Conservation (phyloP, 2,113 vertebrate genomes). For the Ictidomys tridecemlineatus region DNA sequence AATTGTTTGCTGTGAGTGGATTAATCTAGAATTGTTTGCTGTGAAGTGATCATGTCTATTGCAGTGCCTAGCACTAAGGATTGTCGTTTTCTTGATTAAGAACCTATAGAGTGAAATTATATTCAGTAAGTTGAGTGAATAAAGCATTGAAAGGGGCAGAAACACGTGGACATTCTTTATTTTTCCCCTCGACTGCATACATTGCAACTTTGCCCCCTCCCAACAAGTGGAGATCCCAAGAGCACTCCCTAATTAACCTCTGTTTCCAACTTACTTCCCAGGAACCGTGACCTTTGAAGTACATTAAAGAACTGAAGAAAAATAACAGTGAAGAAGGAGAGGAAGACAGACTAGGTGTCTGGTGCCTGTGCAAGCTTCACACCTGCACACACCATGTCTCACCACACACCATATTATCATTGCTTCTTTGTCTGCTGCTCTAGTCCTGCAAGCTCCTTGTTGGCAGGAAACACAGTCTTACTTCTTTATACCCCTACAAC, state of each 20-base stretch:
- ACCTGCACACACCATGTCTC: not conserved
- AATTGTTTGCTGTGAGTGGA: no score
- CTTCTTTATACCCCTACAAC: not conserved
- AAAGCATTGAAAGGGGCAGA: no score
- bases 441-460: not conserved
- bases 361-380: not conserved
- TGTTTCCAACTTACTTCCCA: not conserved
- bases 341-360: not conserved
- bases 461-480: not conserved
- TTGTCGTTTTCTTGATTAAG: no score
- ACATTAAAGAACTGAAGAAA: not conserved
- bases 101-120: no score
- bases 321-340: not conserved
- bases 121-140: no score
- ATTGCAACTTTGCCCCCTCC: no score
- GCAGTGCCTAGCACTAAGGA: no score
- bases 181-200: no score
- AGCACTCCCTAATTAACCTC: not conserved
- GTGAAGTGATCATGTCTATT: no score
- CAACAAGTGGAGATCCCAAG: not conserved
- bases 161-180: no score
- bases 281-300: not conserved
- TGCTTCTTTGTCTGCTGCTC: not conserved
- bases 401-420: not conserved
- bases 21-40: no score